A percentile compares a stretch with the other conserved stretches of the same genome.
Conservation (phyloP, 2,888 invertebrate species). For the Drosophila neoperkinsi region DNA sequence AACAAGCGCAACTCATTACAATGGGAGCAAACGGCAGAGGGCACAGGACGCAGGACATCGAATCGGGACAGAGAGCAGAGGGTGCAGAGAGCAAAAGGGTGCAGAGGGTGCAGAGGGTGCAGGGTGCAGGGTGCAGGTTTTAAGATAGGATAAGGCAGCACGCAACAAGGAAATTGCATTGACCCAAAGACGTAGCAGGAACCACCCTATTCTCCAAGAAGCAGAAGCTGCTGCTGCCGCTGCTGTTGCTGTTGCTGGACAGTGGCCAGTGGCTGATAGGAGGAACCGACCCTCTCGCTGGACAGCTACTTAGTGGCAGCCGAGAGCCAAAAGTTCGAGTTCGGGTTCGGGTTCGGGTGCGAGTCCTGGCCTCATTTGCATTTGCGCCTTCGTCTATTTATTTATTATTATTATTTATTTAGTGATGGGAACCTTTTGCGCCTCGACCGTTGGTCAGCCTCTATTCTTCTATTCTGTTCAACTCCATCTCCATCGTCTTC, state of each 20-base stretch:
- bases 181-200: slow-evolving; percentile 37
- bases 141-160: slow-evolving; percentile 3
- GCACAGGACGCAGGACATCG: slow-evolving; percentile 22
- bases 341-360: slow-evolving; percentile 5
- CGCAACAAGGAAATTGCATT: slow-evolving; percentile 56
- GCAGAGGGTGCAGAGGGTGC: slow-evolving; percentile 9
- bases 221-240: slow-evolving; percentile 25
- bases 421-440: slow-evolving; percentile 51
- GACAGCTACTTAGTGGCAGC: slow-evolving; percentile 36
- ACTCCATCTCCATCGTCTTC: neutral
- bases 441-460: slow-evolving; percentile 54
- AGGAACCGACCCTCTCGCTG: slow-evolving; percentile 17
- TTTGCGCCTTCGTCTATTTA: slow-evolving; percentile 67
- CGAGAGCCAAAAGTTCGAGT: neutral
- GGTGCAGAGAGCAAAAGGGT: neutral
- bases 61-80: slow-evolving; percentile 10
- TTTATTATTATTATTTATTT: slow-evolving; percentile 41
- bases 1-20: slow-evolving; percentile 62
- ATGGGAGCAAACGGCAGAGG: slow-evolving; percentile 62
- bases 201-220: slow-evolving; percentile 18
- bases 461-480: slow-evolving; percentile 14
- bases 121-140: neutral
- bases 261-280: slow-evolving; percentile 43
- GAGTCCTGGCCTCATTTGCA: slow-evolving; percentile 59
- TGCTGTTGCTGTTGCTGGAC: slow-evolving; percentile 38